Percentiles rank a stretch among this genome's conserved stretches.
Evolutionary conservation across 2,888 invertebrate species (phyloP).

Genomic region (Brenthis hecate): DNA sequence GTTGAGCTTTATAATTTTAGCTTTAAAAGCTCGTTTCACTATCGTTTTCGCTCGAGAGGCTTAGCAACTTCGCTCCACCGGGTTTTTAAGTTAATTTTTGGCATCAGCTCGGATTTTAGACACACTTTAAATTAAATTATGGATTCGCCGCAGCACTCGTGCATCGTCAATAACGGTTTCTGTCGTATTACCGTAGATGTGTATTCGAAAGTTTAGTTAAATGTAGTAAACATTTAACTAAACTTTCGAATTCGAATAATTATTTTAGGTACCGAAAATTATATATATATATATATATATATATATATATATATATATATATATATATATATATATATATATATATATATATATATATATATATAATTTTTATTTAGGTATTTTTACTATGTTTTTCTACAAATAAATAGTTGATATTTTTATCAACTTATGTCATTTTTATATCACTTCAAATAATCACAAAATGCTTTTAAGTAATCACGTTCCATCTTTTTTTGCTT

Average conservation of each 20-base stretch:
- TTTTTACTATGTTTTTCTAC: too few species aligned
- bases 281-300: too few species aligned
- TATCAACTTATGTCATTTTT: not conserved
- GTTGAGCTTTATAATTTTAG: conserved; percentile 78
- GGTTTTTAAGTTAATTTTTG: conserved; percentile 71
- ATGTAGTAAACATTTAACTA: too few species aligned
- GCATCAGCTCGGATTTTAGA: conserved; percentile 54
- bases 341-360: too few species aligned
- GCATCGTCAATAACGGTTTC: conserved; percentile 3
- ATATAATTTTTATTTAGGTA: too few species aligned
- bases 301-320: too few species aligned
- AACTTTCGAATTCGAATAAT: too few species aligned
- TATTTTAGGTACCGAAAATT: too few species aligned
- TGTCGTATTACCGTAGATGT: not conserved
- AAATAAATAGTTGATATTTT: too few species aligned
- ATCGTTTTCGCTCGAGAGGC: conserved; percentile 70
- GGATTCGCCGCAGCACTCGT: conserved; percentile 23
- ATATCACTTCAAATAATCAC: conserved; percentile 37
- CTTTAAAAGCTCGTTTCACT: conserved; percentile 74
- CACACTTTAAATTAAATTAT: conserved; percentile 47
- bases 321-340: too few species aligned
- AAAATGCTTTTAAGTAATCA: conserved; percentile 43
- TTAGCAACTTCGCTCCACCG: conserved; percentile 61
- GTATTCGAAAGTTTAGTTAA: not conserved
- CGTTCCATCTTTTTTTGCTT: conserved; percentile 33